Conservation (phyloP, 1,140 invertebrate species). For the Scaptodrosophila lebanonensis region DNA sequence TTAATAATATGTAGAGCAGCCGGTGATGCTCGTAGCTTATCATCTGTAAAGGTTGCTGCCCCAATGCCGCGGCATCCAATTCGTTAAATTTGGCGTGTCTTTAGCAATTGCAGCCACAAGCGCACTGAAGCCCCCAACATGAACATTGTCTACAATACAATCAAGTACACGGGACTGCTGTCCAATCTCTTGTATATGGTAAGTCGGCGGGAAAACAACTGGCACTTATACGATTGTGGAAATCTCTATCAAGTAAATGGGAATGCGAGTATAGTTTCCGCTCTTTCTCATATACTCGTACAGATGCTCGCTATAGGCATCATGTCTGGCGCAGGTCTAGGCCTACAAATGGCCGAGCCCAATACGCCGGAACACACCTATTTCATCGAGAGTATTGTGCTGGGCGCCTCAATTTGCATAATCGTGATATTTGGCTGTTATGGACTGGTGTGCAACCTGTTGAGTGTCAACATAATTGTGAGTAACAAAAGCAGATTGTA, state of each 20-base stretch:
- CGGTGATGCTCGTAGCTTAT: too few relatives aligned
- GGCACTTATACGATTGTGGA: not conserved
- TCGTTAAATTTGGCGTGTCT: slow-evolving; percentile 44
- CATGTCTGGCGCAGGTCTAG: slow-evolving; percentile 52
- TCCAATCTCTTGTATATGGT: slow-evolving; percentile 69
- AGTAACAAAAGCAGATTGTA: slow-evolving; percentile 4
- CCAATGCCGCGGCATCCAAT: slow-evolving; percentile 14
- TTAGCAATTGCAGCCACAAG: slow-evolving; percentile 14
- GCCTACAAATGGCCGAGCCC: slow-evolving; percentile 52
- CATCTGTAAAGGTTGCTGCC: too few relatives aligned
- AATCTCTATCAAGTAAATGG: not conserved
- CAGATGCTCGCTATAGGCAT: slow-evolving; percentile 61
- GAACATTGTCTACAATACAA: slow-evolving; percentile 63
- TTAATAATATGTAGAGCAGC: too few relatives aligned
- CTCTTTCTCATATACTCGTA: not conserved
- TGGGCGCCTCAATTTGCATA: slow-evolving; percentile 65
- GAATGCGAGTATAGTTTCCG: too few relatives aligned
- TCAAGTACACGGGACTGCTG: slow-evolving; percentile 59
- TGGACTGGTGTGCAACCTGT: slow-evolving; percentile 53
- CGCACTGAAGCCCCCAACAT: slow-evolving; percentile 32
- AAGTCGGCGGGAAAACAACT: slow-evolving; percentile 7
- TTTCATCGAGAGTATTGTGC: slow-evolving; percentile 61
- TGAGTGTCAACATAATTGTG: slow-evolving; percentile 64
- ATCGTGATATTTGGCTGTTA: slow-evolving; percentile 69
- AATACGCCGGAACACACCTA: slow-evolving; percentile 67